These are phyloP conservation scores for Rhyacichthys aspro DNA, from an alignment of 2,797 vertebrate species.

Conservation along the genomic window DNA sequence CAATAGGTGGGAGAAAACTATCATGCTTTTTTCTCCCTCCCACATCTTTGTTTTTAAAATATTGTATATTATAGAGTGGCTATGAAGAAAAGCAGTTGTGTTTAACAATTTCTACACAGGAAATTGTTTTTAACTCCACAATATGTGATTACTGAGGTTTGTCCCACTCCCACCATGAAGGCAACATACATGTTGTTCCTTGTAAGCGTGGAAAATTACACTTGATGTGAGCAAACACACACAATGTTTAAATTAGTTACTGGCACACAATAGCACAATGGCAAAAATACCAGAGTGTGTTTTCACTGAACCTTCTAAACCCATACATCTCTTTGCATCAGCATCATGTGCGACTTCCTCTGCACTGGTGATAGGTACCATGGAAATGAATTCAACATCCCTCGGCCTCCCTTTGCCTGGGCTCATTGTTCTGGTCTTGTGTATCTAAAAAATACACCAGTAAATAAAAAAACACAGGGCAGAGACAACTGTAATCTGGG, in stretches of 20 bases:
- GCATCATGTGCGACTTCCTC: slow-evolving; percentile 57
- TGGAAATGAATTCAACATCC: slow-evolving; percentile 69
- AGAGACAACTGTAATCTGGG: slow-evolving; percentile 53
- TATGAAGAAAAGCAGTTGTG: neutral
- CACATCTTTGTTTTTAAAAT: slow-evolving; percentile 25
- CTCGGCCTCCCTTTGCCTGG: slow-evolving; percentile 41
- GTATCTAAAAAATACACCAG: slow-evolving; percentile 37
- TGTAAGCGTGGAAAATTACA: slow-evolving; percentile 9
- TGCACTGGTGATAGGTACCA: slow-evolving; percentile 54
- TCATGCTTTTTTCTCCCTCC: slow-evolving; percentile 8
- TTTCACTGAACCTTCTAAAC: slow-evolving; percentile 54
- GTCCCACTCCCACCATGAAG: neutral
- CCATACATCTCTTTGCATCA: slow-evolving; percentile 66
- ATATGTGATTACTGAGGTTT: slow-evolving; percentile 7
- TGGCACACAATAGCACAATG: slow-evolving; percentile 30
- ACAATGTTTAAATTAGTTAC: slow-evolving; percentile 28
- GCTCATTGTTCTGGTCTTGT: slow-evolving; percentile 55
- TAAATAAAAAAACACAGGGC: slow-evolving; percentile 36
- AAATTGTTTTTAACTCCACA: slow-evolving; percentile 4
- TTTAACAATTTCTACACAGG: neutral
- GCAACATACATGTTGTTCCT: neutral
- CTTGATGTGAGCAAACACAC: slow-evolving; percentile 18
- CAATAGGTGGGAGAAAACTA: slow-evolving; percentile 41
- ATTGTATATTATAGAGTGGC: slow-evolving; percentile 7
- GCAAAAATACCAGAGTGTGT: slow-evolving; percentile 33